phyloP scores from a whole-genome alignment of 64 coral and sea anemone genomes.

The Porites australiensis region DNA sequence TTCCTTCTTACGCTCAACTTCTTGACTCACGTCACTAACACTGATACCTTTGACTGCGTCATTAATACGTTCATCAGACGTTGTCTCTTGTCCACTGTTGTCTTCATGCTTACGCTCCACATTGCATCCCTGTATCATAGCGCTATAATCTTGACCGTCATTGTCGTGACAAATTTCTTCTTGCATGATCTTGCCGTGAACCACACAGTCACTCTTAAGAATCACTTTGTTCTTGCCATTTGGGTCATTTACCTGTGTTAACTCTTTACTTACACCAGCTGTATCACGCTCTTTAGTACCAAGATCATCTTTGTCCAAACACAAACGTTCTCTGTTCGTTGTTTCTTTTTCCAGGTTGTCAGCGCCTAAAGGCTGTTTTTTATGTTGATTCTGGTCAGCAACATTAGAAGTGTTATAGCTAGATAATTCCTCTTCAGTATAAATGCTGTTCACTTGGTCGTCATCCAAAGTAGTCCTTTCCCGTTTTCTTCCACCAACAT shows the following conservation, averaged over 20 bases:
- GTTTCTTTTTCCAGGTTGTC: background rate
- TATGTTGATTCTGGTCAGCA: no score
- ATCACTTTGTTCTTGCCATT: background rate
- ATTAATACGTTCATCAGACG: background rate
- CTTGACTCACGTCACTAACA: background rate
- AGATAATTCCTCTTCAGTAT: background rate
- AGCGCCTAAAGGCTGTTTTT: no score
- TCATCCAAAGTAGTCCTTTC: background rate
- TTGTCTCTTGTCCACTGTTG: background rate
- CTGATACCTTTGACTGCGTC: background rate
- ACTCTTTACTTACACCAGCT: no score
- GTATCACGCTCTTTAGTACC: background rate
- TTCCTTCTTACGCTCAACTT: background rate
- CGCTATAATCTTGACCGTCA: background rate
- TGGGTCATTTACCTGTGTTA: background rate
- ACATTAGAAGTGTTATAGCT: no score
- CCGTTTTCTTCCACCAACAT: no score
- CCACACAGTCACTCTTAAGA: background rate
- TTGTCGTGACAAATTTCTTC: background rate
- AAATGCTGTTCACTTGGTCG: no score
- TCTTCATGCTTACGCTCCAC: background rate
- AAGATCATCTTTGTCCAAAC: background rate
- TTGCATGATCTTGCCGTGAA: background rate
- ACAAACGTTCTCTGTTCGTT: background rate
- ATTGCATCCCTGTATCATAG: background rate